Conservation (phyloP, 2,797 vertebrate genomes). For the Leucoraja ocellata region DNA sequence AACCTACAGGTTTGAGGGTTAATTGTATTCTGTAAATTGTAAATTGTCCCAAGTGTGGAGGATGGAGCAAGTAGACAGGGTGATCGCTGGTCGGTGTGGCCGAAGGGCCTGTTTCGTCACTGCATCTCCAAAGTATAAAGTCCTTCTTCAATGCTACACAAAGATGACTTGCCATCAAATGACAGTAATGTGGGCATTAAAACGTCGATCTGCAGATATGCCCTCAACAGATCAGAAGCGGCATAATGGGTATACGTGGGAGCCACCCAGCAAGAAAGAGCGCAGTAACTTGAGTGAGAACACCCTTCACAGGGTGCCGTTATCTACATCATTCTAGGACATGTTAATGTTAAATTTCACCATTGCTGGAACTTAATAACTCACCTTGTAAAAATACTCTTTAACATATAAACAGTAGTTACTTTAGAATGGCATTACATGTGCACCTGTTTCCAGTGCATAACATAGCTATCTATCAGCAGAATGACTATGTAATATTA, state of each 20-base stretch:
- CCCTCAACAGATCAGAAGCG: not conserved
- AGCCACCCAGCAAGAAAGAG: conserved; percentile 12
- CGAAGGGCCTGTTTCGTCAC: too few species aligned
- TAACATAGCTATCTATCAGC: not conserved
- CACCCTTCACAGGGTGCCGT: not conserved
- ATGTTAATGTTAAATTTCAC: conserved; percentile 4
- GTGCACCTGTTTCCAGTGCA: conserved; percentile 20
- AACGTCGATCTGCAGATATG: not conserved
- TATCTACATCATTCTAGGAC: not conserved
- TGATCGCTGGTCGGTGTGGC: too few species aligned
- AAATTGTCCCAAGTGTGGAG: too few species aligned
- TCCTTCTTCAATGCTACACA: not conserved
- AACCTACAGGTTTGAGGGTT: too few species aligned
- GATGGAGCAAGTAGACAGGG: too few species aligned
- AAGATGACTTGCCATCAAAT: not conserved
- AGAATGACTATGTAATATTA: not conserved
- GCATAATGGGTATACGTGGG: not conserved
- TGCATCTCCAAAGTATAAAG: too few species aligned
- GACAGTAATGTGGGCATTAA: not conserved
- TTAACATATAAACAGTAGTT: conserved; percentile 7
- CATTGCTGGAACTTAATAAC: conserved; percentile 4
- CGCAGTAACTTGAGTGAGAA: not conserved
- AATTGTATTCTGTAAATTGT: too few species aligned
- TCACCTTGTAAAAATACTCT: conserved; percentile 18
- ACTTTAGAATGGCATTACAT: not conserved